Conservation (phyloP, 2,888 invertebrate species). For the Eristalis pertinax region DNA sequence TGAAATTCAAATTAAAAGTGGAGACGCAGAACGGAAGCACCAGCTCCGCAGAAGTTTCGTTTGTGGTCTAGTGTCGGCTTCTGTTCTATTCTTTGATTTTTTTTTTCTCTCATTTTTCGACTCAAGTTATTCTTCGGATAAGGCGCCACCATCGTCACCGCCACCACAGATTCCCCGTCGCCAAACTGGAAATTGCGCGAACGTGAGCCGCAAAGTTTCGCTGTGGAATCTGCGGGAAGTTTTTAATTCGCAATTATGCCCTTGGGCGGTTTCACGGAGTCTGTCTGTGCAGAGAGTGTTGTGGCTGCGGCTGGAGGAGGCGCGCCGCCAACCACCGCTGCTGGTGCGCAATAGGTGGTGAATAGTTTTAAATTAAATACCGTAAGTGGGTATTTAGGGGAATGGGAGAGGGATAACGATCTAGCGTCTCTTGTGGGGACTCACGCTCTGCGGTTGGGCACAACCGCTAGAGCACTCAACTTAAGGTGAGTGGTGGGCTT, state of each 20-base stretch:
- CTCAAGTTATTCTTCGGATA: constrained; percentile 13
- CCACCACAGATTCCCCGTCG: constrained; percentile 23
- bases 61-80: neutral
- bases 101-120: constrained; percentile 7
- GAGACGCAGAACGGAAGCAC: constrained; percentile 9
- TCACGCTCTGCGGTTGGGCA: no score
- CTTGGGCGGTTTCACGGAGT: constrained; percentile 20
- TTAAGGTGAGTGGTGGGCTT: neutral
- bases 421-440: neutral
- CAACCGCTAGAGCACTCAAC: neutral
- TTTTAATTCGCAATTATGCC: constrained; percentile 62
- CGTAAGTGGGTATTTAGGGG: constrained; percentile 3
- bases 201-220: constrained; percentile 53
- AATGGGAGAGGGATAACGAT: neutral
- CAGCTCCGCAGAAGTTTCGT: constrained; percentile 34
- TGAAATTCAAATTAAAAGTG: constrained; percentile 30
- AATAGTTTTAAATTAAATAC: constrained; percentile 33
- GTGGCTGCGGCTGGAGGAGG: neutral
- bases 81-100: neutral
- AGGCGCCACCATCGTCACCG: neutral
- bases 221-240: constrained; percentile 33
- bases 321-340: neutral
- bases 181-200: constrained; percentile 54
- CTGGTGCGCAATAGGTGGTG: constrained; percentile 3
- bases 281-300: neutral